These are phyloP conservation scores for Argynnis bischoffii DNA, from an alignment of 2,888 invertebrate genomes.

Conservation along the genomic window DNA sequence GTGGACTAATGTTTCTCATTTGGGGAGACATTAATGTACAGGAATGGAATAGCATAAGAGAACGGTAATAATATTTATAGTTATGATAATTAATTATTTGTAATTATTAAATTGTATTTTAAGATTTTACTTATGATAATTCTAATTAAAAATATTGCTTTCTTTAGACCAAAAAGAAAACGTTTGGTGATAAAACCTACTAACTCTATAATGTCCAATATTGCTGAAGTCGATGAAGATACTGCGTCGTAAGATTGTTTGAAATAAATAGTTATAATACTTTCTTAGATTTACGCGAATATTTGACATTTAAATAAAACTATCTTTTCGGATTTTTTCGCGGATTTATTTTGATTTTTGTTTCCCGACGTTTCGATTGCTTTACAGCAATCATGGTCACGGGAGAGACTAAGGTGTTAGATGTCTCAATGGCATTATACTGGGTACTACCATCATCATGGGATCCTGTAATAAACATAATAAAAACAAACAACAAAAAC, in stretches of 20 bases:
- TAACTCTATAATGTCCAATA: constrained; percentile 67
- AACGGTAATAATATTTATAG: background rate
- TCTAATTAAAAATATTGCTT: background rate
- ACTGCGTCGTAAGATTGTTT: constrained; percentile 48
- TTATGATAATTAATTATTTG: background rate
- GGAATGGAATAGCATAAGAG: constrained; percentile 61
- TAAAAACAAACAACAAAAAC: too few species aligned
- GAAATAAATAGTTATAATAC: too few species aligned
- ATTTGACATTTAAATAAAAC: too few species aligned
- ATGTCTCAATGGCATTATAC: too few species aligned
- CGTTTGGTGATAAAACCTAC: constrained; percentile 46
- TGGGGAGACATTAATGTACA: constrained; percentile 70
- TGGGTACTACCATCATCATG: too few species aligned
- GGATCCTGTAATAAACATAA: too few species aligned
- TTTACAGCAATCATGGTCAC: too few species aligned
- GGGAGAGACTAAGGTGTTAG: too few species aligned
- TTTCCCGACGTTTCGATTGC: too few species aligned
- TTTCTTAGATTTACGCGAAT: too few species aligned
- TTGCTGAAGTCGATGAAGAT: constrained; percentile 68
- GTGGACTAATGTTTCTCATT: constrained; percentile 64
- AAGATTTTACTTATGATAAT: background rate
- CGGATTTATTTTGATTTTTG: too few species aligned
- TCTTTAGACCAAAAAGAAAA: constrained; percentile 49
- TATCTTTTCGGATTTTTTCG: too few species aligned
- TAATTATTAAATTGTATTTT: background rate